Evolutionary conservation across 2,113 vertebrate species (phyloP), one percentile per base, ranked within the genome.

Genomic region (Coracopsis vasa): DNA sequence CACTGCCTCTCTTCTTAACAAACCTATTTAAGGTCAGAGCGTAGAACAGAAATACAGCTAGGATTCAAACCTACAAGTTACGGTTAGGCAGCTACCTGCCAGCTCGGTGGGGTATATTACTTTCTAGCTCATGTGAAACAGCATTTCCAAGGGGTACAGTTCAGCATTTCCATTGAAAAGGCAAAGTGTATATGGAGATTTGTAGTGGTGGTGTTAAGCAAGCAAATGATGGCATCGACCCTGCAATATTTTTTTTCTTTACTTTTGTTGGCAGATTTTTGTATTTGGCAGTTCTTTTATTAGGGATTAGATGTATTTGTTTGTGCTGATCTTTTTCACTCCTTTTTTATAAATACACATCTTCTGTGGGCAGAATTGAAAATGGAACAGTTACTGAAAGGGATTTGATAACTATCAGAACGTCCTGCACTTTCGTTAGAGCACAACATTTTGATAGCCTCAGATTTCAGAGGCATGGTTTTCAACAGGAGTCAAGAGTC

Each of bases 331-430:
- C 83, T 74, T 93, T 90, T 74, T 90, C 45, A 58, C 48, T 86
- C 41, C 50, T 50, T 69, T 66, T 88, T 94, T 95, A 91, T 79
- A 96, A 97, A 86, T 84, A 64, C 16, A 56, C 28, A 50, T 94
- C 88, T 94, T 72, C 62, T 80, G 89, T 92, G 80, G 91, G 78
- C 51, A 94, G 80, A 93, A 93, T 65, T 25, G 53, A 67, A 75
- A 82, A 48, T 1, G 0, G n/a, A 94, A 78, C 64, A 78, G 75
- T 54, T 78, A 35, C 60, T 84, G 65, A 83, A 92, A 88, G 1
- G 3, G 18, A 74, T 65, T 24, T 50, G 84, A 83, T 58, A n/a
- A 58, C 41, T 67, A 65, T 20, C 24, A n/a, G 70, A 89, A 83
- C 20, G 75, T 13, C 29, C 39, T 58, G 66, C 50, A 24, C 39